Conservation (phyloP, 1,140 invertebrate genomes). For the Cryptotermes secundus region DNA sequence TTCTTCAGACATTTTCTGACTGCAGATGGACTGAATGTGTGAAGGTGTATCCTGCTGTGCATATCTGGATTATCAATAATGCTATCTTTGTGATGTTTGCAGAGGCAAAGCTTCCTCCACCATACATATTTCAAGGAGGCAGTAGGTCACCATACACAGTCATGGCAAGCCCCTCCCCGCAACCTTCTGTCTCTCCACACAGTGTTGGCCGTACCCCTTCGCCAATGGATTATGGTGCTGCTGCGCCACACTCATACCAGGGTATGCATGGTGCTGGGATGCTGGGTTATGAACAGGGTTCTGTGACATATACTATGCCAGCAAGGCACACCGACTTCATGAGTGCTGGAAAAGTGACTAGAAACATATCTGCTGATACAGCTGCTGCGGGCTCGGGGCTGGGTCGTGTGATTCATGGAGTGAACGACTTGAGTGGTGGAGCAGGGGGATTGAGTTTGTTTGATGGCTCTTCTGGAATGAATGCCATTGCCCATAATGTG, state of each 20-base stretch:
- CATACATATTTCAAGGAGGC: conserved; percentile 37
- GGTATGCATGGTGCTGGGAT: background rate
- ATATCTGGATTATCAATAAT: too few species aligned
- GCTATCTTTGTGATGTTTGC: conserved; percentile 24
- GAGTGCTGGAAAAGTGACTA: conserved; percentile 38
- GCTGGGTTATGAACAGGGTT: background rate
- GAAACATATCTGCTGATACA: conserved; percentile 40
- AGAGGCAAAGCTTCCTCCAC: conserved; percentile 30
- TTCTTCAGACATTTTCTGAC: too few species aligned
- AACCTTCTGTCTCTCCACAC: conserved; percentile 28
- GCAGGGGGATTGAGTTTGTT: background rate
- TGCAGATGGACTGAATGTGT: too few species aligned
- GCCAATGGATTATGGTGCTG: conserved; percentile 30
- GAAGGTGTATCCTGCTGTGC: too few species aligned
- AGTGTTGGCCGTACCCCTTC: conserved; percentile 33
- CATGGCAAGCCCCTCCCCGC: conserved; percentile 28
- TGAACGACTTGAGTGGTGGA: background rate
- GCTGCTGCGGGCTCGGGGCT: background rate
- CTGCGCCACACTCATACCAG: conserved; percentile 37
- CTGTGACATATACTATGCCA: conserved; percentile 10
- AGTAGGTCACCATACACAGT: conserved; percentile 38
- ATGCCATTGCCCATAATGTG: conserved; percentile 31
- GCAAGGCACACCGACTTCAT: conserved; percentile 41
- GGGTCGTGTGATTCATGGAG: background rate
- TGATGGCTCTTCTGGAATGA: background rate